A percentile compares a stretch with the other conserved stretches of the same genome.
These are phyloP conservation scores for Sisor rabdophorus DNA, from an alignment of 2,113 vertebrate species.

Conservation along the genomic window DNA sequence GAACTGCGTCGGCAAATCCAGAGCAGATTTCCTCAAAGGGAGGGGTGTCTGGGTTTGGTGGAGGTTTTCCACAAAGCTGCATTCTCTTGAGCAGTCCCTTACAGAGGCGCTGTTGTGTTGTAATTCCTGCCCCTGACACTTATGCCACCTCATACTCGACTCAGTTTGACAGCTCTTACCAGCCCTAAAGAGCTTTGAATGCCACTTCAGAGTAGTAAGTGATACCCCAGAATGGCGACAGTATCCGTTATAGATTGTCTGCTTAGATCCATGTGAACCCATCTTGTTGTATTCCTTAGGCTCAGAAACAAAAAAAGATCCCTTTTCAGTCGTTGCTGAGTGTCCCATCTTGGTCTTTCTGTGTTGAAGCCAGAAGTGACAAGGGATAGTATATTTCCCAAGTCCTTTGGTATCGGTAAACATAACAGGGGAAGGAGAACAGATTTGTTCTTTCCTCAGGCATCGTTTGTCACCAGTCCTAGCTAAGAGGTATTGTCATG, in stretches of 20 bases:
- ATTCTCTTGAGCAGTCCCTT: constrained; percentile 53
- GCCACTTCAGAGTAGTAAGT: constrained; percentile 58
- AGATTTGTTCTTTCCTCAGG: not conserved
- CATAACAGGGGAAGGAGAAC: not conserved
- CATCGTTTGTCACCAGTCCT: not conserved
- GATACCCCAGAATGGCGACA: constrained; percentile 57
- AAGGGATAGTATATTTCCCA: not conserved
- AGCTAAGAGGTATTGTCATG: not conserved
- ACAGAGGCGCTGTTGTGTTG: constrained; percentile 50
- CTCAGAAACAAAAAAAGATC: constrained; percentile 29
- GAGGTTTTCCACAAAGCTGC: constrained; percentile 50
- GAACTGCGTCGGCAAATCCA: constrained; percentile 46
- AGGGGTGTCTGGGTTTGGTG: constrained; percentile 48
- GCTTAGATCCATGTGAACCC: constrained; percentile 36
- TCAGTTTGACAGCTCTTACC: constrained; percentile 53
- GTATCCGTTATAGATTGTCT: constrained; percentile 56
- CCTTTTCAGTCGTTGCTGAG: constrained; percentile 20
- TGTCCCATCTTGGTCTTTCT: constrained; percentile 27
- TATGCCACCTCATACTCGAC: constrained; percentile 54
- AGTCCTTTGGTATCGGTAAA: constrained; percentile 2
- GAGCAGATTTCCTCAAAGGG: constrained; percentile 56
- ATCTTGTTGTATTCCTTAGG: constrained; percentile 28
- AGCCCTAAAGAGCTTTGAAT: constrained; percentile 50
- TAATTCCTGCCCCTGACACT: constrained; percentile 48
- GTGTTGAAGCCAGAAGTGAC: constrained; percentile 29